Percentiles rank a stretch among this genome's conserved stretches.
Evolutionary conservation across 2,888 invertebrate genomes (phyloP).

Genomic region (Tetragonisca angustula): DNA sequence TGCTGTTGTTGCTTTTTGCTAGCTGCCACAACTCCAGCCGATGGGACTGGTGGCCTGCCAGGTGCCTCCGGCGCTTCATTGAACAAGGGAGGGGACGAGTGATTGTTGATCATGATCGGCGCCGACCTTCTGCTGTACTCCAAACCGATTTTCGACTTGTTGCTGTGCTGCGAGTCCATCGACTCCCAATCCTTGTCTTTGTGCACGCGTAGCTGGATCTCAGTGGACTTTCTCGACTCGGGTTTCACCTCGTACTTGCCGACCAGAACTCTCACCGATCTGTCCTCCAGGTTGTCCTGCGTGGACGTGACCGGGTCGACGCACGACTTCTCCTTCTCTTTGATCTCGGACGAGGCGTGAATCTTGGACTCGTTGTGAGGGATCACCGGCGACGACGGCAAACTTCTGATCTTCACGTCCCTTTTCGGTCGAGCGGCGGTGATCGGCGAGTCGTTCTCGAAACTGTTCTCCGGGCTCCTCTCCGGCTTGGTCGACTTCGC

Average conservation of each 20-base stretch:
- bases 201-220: slow-evolving; percentile 75
- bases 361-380: slow-evolving; percentile 84
- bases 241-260: slow-evolving; percentile 89
- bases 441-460: slow-evolving; percentile 56
- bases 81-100: slow-evolving; percentile 63
- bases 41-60: slow-evolving; percentile 84
- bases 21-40: slow-evolving; percentile 87
- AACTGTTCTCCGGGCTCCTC: slow-evolving; percentile 74
- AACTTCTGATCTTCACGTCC: slow-evolving; percentile 79
- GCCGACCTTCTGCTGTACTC: slow-evolving; percentile 80
- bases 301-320: slow-evolving; percentile 46
- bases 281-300: slow-evolving; percentile 85
- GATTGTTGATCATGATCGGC: slow-evolving; percentile 79
- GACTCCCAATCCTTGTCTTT: slow-evolving; percentile 74
- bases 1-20: slow-evolving; percentile 94
- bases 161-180: slow-evolving; percentile 78
- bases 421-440: slow-evolving; percentile 70
- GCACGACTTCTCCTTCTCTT: slow-evolving; percentile 70
- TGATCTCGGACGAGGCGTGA: slow-evolving; percentile 74
- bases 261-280: slow-evolving; percentile 91
- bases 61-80: slow-evolving; percentile 77
- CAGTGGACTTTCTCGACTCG: slow-evolving; percentile 71
- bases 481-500: slow-evolving; percentile 87
- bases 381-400: slow-evolving; percentile 87
- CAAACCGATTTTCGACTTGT: slow-evolving; percentile 76